These are phyloP conservation scores for Petrocephalus sullivani DNA, from an alignment of 2,797 vertebrate species.

Conservation along the genomic window DNA sequence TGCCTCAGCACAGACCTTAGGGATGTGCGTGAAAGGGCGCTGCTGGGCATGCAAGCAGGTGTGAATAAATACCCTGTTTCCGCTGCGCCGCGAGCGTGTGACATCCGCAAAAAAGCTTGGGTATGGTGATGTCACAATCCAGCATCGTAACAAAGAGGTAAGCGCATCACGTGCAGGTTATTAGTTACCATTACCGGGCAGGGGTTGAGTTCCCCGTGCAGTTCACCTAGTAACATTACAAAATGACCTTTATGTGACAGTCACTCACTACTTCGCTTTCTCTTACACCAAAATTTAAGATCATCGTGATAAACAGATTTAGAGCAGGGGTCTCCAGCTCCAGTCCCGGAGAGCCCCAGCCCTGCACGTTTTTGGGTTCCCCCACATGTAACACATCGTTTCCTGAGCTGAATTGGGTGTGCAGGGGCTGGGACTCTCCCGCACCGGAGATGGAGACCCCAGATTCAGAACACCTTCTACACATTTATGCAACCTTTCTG, in stretches of 20 bases:
- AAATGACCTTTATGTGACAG: neutral
- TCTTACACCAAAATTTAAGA: neutral
- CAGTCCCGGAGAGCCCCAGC: no score
- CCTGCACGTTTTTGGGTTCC: no score
- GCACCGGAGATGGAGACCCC: no score
- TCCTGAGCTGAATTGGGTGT: no score
- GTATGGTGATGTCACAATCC: neutral
- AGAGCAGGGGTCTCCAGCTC: neutral
- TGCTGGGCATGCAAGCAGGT: neutral
- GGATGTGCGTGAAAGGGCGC: neutral
- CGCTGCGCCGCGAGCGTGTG: neutral
- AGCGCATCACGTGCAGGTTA: neutral
- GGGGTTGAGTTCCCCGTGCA: neutral
- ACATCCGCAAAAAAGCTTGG: neutral
- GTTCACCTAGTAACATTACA: neutral
- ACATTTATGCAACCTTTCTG: neutral
- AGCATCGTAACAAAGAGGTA: neutral
- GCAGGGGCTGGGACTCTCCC: no score
- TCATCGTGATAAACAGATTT: neutral
- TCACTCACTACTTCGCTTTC: neutral
- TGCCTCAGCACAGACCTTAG: conserved; percentile 11
- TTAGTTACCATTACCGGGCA: neutral
- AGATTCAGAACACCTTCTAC: neutral
- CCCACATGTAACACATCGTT: no score
- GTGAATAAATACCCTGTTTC: neutral